Evolutionary conservation across 2,797 vertebrate species (phyloP), one percentile per base, ranked within the genome.

Genomic region (Spea hammondii): DNA sequence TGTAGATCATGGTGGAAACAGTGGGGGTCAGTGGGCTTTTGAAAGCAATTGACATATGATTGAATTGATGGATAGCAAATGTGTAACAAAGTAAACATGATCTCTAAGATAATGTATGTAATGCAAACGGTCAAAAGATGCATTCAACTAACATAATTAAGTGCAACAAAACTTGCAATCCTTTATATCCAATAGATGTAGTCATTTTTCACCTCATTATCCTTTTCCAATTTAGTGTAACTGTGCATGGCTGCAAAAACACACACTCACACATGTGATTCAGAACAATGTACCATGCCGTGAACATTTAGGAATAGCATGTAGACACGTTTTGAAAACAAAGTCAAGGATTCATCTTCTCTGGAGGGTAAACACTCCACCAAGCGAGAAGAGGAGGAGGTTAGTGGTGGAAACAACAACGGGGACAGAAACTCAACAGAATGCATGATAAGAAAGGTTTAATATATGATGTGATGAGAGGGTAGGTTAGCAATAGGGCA

Each of bases 401-500:
- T 62, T 62, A 17, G 59, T 17, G 59, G n/a, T 32, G 4, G n/a
- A 62, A 17, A 12, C 59, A 62, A 17, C 59, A 14, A 6, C 7
- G 14, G 44, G 59, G n/a, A 17, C 59, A 62, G 14, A 62, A 62
- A 62, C 32, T 32, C 55, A 59, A 59, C 55, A 12, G 55, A 59
- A 32, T 32, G 32, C 7, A 62, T 32, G n/a, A 32, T 32, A 62
- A 53, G 9, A 79, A 7, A 65, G 54, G 1, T 13, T 17, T 32
- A 60, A 74, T 79, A 65, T 74, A 79, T 69, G 51, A 62, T 11
- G 49, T 68, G 54, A 74, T 74, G 64, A 62, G 32, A 48, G 12
- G 51, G 13, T 46, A 73, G 48, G 44, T 51, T 9, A 57, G 5
- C 32, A 7, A 72, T 68, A 45, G 55, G 65, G 17, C 65, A 53